Percentiles rank a stretch among this genome's conserved stretches.
Evolutionary conservation across 1,140 invertebrate genomes (phyloP).

Genomic region (Vanessa atalanta): DNA sequence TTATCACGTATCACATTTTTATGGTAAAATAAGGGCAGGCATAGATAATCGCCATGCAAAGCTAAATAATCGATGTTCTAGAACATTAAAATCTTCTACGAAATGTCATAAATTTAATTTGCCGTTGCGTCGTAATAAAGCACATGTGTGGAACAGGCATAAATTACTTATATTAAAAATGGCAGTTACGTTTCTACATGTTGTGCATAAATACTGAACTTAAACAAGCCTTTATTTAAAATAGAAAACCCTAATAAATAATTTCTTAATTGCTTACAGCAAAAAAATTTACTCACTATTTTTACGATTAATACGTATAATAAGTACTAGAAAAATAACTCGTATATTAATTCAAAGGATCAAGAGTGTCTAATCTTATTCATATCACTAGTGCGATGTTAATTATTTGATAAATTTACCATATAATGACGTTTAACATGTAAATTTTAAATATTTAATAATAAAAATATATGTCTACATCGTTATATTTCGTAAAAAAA

Average conservation of each 20-base stretch:
- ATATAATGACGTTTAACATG: background rate
- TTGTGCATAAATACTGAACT: slow-evolving; percentile 21
- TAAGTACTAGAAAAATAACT: slow-evolving; percentile 28
- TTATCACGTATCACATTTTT: too few species aligned
- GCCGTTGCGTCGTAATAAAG: background rate
- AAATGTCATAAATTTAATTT: background rate
- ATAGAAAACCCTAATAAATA: background rate
- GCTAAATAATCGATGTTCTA: too few species aligned
- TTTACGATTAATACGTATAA: slow-evolving; percentile 15
- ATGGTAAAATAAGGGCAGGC: too few species aligned
- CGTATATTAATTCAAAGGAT: slow-evolving; percentile 3
- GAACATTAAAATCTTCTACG: background rate
- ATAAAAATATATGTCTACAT: background rate
- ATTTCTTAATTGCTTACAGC: slow-evolving; percentile 19
- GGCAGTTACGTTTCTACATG: slow-evolving; percentile 23
- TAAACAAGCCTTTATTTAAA: slow-evolving; percentile 2
- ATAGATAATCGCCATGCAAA: too few species aligned
- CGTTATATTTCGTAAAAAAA: slow-evolving; percentile 10
- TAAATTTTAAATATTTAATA: slow-evolving; percentile 7
- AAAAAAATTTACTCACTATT: slow-evolving; percentile 2
- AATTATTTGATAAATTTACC: background rate
- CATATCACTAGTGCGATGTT: slow-evolving; percentile 9
- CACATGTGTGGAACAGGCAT: slow-evolving; percentile 6
- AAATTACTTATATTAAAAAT: slow-evolving; percentile 21
- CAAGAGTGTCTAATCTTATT: background rate